Evolutionary conservation across 1,140 invertebrate genomes (phyloP), one percentile per base, ranked within the genome.

Genomic region (Ceratitis capitata): DNA sequence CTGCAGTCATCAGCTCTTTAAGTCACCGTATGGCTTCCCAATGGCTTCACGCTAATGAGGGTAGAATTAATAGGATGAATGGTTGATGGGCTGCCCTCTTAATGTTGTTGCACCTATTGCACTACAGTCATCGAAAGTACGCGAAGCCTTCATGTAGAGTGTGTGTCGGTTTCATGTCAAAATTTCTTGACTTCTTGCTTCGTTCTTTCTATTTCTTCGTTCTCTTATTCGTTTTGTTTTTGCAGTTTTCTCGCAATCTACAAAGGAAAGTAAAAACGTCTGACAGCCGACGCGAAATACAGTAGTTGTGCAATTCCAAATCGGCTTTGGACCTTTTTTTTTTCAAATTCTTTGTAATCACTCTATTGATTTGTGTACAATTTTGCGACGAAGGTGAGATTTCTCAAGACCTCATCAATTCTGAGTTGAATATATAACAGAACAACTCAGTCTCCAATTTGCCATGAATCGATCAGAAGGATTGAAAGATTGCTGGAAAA

Each of bases 31-130:
- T 78, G 69, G 69, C 69, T 78, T 78, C 69, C 42, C 23, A 45
- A 12, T 45, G 69, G 39, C 39, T 45, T 45, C 16, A 78, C 69
- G 69, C 39, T 78, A 78, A 78, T 78, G 69, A 78, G 69, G 69
- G 69, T 78, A 78, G 39, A 78, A 47, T 78, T 45, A 78, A 78
- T 78, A 78, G 39, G 1, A 42, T 78, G 39, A n/a, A 23, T n/a
- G 19, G 16, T 39, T 78, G 42, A n/a, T 45, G 32, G 19, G 16
- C 69, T 78, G 42, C 42, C 69, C 69, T 78, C 29, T 7, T 23
- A 56, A 78, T 61, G 61, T n/a, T 61, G 12, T 69, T 78, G 69
- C 64, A 69, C 64, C 64, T 14, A n/a, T 69, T 69, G 23, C 58
- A 69, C 16, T 14, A 45, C 39, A 78, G 19, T 10, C n/a, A 78